Conservation (phyloP, 2,113 vertebrate genomes). For the Garra rufa region DNA sequence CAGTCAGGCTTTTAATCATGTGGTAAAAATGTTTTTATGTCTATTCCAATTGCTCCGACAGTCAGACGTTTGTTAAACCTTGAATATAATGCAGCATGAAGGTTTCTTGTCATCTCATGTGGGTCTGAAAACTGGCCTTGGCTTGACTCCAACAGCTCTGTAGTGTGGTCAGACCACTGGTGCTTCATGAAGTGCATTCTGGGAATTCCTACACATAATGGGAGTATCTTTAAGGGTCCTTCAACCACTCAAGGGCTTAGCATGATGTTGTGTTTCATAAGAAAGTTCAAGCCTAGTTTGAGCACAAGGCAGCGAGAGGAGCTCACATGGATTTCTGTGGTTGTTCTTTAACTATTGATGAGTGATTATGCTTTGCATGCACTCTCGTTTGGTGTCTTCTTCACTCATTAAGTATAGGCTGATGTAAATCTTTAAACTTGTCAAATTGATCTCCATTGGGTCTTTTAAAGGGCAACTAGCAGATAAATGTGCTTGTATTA, state of each 20-base stretch:
- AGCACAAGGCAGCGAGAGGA: neutral
- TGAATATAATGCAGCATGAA: neutral
- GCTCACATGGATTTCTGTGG: constrained; percentile 2
- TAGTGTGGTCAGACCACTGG: neutral
- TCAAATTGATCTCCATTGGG: neutral
- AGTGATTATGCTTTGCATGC: neutral
- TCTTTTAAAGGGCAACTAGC: neutral
- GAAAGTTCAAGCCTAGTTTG: neutral
- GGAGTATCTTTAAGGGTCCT: neutral
- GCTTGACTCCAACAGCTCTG: neutral
- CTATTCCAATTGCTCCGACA: neutral
- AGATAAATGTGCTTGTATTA: neutral
- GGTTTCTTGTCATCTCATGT: neutral
- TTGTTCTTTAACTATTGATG: constrained; percentile 5
- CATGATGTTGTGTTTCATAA: neutral
- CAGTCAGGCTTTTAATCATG: neutral
- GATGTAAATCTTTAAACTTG: constrained; percentile 9
- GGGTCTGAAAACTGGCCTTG: neutral
- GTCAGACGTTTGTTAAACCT: neutral
- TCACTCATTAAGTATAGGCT: constrained; percentile 6
- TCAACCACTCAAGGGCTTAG: constrained; percentile 6
- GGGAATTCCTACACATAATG: constrained; percentile 7
- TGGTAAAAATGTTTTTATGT: neutral
- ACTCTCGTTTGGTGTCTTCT: neutral
- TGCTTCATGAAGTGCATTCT: constrained; percentile 35